Conservation (phyloP, 2,888 invertebrate species). For the Lasioglossum malachurum region DNA sequence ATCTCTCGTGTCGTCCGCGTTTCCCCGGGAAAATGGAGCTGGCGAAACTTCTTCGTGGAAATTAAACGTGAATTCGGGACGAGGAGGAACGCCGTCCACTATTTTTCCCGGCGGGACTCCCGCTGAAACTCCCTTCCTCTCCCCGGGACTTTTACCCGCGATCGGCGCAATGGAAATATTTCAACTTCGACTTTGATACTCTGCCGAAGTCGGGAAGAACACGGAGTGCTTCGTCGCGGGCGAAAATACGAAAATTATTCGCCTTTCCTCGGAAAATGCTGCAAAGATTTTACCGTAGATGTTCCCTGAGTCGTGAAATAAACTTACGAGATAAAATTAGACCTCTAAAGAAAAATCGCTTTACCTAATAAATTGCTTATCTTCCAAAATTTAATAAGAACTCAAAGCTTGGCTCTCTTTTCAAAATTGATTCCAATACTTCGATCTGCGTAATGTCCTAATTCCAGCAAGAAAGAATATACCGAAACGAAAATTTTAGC, state of each 20-base stretch:
- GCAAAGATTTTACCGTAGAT: not conserved
- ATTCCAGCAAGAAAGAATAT: no score
- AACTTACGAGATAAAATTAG: no score
- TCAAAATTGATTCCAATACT: not conserved
- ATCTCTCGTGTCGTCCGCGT: slow-evolving; percentile 5
- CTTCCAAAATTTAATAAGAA: no score
- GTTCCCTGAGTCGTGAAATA: not conserved
- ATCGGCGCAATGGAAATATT: not conserved
- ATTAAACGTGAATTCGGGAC: slow-evolving; percentile 24
- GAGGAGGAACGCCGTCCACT: not conserved
- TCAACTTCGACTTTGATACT: not conserved
- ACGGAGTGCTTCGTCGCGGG: not conserved
- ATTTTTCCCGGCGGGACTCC: not conserved
- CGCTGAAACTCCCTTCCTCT: not conserved
- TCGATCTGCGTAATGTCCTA: not conserved
- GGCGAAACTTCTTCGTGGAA: slow-evolving; percentile 13
- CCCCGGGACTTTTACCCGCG: not conserved
- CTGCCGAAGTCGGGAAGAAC: not conserved
- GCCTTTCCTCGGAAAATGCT: not conserved
- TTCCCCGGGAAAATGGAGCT: not conserved
- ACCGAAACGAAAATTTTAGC: not conserved
- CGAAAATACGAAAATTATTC: not conserved
- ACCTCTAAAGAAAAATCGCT: no score
- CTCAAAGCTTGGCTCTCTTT: not conserved
- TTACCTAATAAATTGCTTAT: no score